Percentiles rank a stretch among this genome's conserved stretches.
phyloP scores from a whole-genome alignment of 2,797 vertebrate species.

The Capromys pilorides region DNA sequence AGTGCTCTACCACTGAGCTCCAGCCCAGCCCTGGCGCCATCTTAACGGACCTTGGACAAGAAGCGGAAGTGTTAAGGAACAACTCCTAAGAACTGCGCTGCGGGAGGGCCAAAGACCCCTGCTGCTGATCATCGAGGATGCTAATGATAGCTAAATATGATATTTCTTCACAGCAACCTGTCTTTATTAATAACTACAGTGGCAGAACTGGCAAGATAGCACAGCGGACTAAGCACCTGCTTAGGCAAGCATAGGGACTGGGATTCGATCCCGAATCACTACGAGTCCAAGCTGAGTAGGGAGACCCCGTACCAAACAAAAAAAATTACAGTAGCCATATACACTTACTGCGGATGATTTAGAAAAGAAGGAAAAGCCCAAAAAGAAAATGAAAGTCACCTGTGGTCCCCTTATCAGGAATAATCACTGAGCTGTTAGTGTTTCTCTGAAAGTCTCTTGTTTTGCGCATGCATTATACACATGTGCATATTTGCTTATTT shows the following conservation, averaged over 20 bases:
- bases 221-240: too few species aligned
- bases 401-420: not conserved
- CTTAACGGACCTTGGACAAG: too few species aligned
- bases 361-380: not conserved
- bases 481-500: not conserved
- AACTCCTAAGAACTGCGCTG: not conserved
- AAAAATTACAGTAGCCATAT: not conserved
- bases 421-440: too few species aligned
- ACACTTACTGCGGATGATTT: not conserved
- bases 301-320: too few species aligned
- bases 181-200: not conserved
- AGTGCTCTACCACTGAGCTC: not conserved
- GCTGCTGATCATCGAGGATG: not conserved
- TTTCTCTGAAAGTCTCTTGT: not conserved
- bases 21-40: not conserved
- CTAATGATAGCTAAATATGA: not conserved
- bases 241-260: too few species aligned
- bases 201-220: too few species aligned
- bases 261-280: too few species aligned
- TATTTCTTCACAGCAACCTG: not conserved
- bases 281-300: too few species aligned
- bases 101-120: too few species aligned
- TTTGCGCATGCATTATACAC: not conserved
- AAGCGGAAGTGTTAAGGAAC: not conserved
- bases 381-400: not conserved